Conservation (phyloP, 2,113 vertebrate genomes). For the Rattus norvegicus region DNA sequence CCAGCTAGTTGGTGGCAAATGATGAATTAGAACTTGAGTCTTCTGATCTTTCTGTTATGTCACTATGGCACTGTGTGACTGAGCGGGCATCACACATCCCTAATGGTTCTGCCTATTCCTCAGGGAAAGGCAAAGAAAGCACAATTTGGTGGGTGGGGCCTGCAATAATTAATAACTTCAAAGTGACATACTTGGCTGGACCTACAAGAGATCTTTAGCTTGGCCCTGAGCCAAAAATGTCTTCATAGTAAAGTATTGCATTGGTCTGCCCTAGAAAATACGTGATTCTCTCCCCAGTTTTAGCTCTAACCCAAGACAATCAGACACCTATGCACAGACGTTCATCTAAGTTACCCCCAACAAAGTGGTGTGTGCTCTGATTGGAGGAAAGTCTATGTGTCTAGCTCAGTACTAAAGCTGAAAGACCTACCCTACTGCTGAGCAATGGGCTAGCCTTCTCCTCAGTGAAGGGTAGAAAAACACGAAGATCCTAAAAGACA, state of each 20-base stretch:
- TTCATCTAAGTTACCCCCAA: neutral
- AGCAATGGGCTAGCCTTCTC: neutral
- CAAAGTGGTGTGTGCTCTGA: neutral
- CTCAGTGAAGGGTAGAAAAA: neutral
- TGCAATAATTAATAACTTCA: neutral
- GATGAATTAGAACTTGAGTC: neutral
- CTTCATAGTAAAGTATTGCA: neutral
- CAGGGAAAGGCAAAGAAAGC: neutral
- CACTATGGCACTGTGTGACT: neutral
- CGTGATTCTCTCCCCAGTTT: neutral
- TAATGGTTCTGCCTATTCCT: neutral
- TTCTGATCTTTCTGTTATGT: neutral
- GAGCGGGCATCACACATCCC: neutral
- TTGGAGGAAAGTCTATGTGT: neutral
- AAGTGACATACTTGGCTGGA: neutral
- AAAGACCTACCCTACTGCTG: neutral
- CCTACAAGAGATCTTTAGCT: neutral
- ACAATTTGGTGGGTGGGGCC: neutral
- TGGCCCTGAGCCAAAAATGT: neutral
- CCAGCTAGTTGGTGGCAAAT: neutral
- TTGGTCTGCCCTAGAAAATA: neutral
- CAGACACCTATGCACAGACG: no score
- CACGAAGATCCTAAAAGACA: neutral
- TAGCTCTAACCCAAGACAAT: rapidly evolving
- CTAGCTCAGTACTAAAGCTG: neutral